Evolutionary conservation across 2,113 vertebrate species (phyloP).

Genomic region (Sceloporus tristichus): DNA sequence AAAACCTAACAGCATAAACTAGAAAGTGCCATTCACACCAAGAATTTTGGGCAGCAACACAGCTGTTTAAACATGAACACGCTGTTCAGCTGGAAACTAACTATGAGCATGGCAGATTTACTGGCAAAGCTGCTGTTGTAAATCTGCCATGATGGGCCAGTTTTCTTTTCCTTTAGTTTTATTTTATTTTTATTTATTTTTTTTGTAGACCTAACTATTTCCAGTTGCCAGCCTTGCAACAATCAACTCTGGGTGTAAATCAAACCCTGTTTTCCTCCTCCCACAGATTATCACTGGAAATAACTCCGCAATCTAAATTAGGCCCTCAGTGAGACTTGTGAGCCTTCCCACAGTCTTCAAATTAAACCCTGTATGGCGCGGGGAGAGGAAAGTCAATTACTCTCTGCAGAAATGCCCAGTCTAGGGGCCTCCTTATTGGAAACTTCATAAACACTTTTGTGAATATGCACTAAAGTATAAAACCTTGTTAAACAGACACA

Average conservation of each 20-base stretch:
- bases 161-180: neutral
- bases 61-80: neutral
- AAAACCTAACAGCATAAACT: neutral
- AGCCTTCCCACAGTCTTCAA: constrained; percentile 8
- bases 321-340: neutral
- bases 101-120: neutral
- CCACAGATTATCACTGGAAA: neutral
- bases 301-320: constrained; percentile 8
- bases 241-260: neutral
- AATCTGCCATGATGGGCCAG: neutral
- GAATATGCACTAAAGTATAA: neutral
- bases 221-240: neutral
- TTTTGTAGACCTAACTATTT: constrained; percentile 3
- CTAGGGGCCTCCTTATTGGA: neutral
- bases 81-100: no score
- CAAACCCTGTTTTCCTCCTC: neutral
- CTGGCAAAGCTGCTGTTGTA: neutral
- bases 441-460: neutral
- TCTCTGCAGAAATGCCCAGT: neutral
- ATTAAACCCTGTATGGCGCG: constrained; percentile 6
- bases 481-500: no score
- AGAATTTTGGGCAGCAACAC: neutral
- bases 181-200: no score
- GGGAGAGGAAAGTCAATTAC: neutral
- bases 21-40: neutral